These are phyloP conservation scores for Drosophila seclusa DNA, from an alignment of 2,888 invertebrate species.

Conservation along the genomic window DNA sequence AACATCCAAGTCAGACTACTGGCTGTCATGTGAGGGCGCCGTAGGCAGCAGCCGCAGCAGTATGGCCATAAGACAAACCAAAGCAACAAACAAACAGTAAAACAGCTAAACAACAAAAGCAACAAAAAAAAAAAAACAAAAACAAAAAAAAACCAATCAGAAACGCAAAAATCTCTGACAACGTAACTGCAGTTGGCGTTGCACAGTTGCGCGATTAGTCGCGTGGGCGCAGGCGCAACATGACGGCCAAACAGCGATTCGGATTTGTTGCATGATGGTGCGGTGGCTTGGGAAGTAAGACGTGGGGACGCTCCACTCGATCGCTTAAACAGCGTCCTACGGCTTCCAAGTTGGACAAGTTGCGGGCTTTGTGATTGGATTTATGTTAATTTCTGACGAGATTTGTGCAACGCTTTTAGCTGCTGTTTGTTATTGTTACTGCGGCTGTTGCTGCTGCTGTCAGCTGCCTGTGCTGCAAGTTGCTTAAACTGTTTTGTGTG, in stretches of 20 bases:
- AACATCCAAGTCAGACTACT: slow-evolving; percentile 60
- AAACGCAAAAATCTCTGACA: slow-evolving; percentile 71
- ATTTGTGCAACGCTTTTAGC: slow-evolving; percentile 74
- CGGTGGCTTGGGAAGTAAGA: not conserved
- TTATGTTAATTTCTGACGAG: slow-evolving; percentile 79
- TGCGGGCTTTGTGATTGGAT: slow-evolving; percentile 78
- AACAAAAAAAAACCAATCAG: slow-evolving; percentile 55
- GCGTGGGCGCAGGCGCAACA: slow-evolving; percentile 78
- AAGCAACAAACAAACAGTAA: slow-evolving; percentile 22
- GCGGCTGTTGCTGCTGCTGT: slow-evolving; percentile 52
- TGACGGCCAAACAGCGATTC: slow-evolving; percentile 73
- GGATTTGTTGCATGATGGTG: slow-evolving; percentile 25
- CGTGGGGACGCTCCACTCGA: slow-evolving; percentile 24
- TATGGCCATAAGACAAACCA: slow-evolving; percentile 18
- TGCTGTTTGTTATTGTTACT: slow-evolving; percentile 56
- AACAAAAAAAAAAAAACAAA: slow-evolving; percentile 38
- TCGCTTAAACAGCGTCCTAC: slow-evolving; percentile 72
- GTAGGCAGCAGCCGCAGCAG: slow-evolving; percentile 47
- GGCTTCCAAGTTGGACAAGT: slow-evolving; percentile 66
- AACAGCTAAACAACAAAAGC: slow-evolving; percentile 13
- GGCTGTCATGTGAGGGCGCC: slow-evolving; percentile 74
- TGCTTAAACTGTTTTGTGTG: slow-evolving; percentile 78
- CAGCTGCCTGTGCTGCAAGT: slow-evolving; percentile 64
- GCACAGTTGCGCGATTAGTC: slow-evolving; percentile 70
- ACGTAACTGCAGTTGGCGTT: slow-evolving; percentile 78